Conservation (phyloP, 2,888 invertebrate species). For the Nipponacmea schrenckii region DNA sequence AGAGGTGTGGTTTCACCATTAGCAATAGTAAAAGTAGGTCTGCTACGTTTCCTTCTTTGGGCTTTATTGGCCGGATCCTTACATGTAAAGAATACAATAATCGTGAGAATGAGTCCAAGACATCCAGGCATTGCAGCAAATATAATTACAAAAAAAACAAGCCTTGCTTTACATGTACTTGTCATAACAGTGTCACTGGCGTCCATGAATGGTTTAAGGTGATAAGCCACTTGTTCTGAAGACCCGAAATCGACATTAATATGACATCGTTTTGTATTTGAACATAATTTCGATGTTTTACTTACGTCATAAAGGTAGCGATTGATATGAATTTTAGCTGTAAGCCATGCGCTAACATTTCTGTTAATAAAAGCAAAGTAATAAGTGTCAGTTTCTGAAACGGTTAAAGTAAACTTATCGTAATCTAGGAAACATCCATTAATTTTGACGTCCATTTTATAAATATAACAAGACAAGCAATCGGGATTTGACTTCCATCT, state of each 20-base stretch:
- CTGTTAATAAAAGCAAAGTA: neutral
- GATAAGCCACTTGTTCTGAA: neutral
- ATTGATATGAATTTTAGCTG: neutral
- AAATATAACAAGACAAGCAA: neutral
- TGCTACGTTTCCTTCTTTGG: too few species aligned
- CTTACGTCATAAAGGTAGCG: neutral
- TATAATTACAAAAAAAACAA: neutral
- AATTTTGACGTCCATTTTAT: neutral
- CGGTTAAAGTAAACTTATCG: neutral
- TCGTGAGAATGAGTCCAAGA: neutral
- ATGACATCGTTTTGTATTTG: neutral
- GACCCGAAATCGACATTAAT: neutral
- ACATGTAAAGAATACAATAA: neutral
- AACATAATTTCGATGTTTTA: neutral
- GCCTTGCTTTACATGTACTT: neutral
- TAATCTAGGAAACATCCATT: neutral
- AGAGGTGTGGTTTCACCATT: too few species aligned
- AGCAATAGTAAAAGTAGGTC: too few species aligned
- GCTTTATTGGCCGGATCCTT: neutral
- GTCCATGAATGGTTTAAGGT: neutral
- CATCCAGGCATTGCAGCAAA: neutral
- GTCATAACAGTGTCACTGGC: neutral
- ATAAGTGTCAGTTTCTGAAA: neutral
- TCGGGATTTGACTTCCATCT: neutral
- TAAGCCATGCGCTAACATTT: neutral